Conservation (phyloP, 2,888 invertebrate species). For the Drosophila fungiperda region DNA sequence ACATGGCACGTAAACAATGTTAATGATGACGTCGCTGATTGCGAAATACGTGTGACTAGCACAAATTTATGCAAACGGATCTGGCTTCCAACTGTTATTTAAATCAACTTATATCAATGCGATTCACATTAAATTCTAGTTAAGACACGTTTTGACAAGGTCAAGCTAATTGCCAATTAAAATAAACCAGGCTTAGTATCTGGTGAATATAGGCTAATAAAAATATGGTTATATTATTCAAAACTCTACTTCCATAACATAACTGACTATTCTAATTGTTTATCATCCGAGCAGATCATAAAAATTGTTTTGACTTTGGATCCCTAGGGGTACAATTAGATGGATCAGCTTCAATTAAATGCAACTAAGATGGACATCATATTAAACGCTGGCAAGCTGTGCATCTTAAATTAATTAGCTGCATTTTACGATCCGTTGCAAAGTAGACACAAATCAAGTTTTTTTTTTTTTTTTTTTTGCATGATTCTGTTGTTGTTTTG, state of each 20-base stretch:
- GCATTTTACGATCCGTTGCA: conserved; percentile 48
- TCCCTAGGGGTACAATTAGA: conserved; percentile 49
- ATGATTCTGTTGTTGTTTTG: conserved; percentile 36
- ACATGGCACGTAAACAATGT: conserved; percentile 31
- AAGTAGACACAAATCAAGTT: conserved; percentile 61
- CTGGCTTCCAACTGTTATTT: conserved; percentile 21
- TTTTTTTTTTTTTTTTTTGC: conserved; percentile 52
- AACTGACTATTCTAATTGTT: not conserved
- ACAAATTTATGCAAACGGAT: conserved; percentile 62
- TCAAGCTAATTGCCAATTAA: not conserved
- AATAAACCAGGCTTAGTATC: not conserved
- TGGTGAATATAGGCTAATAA: not conserved
- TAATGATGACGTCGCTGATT: conserved; percentile 51
- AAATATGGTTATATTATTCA: not conserved
- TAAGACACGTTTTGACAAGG: not conserved
- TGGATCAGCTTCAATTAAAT: conserved; percentile 35
- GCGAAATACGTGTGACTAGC: conserved; percentile 47
- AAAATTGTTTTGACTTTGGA: not conserved
- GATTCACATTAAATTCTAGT: not conserved
- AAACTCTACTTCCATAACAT: not conserved
- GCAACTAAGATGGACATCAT: conserved; percentile 50
- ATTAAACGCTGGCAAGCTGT: conserved; percentile 32
- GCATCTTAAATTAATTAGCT: conserved; percentile 62
- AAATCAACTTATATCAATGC: conserved; percentile 2
- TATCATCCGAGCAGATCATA: not conserved